These are phyloP conservation scores for Scaptomyza caliginosa DNA, from an alignment of 2,888 invertebrate genomes.

Conservation along the genomic window DNA sequence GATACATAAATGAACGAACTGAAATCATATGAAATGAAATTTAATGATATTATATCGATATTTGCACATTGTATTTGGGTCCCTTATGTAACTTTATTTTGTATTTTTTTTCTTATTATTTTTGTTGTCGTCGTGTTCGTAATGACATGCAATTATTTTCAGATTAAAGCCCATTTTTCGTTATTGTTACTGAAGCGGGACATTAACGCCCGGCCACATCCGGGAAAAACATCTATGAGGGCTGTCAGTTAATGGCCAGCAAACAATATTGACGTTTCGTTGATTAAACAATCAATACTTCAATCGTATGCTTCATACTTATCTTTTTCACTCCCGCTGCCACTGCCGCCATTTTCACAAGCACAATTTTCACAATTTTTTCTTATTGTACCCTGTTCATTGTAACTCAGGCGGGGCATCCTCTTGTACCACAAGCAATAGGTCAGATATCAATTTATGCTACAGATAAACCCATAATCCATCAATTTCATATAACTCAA, in stretches of 20 bases:
- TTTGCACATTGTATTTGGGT: constrained; percentile 34
- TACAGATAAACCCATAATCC: too few relatives aligned
- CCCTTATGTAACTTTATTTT: constrained; percentile 2
- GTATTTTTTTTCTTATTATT: background rate
- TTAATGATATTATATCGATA: constrained; percentile 63
- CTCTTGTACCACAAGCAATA: background rate
- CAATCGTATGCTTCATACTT: constrained; percentile 35
- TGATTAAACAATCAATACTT: constrained; percentile 74
- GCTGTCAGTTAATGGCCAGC: constrained; percentile 55
- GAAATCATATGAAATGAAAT: constrained; percentile 44
- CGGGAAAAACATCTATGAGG: constrained; percentile 54
- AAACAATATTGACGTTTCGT: constrained; percentile 50
- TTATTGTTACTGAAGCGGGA: constrained; percentile 56
- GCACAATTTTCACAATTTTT: constrained; percentile 2
- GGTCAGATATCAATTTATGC: too few relatives aligned
- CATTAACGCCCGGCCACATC: constrained; percentile 55
- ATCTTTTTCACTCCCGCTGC: background rate
- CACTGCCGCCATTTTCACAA: constrained; percentile 1
- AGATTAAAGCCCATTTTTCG: constrained; percentile 73
- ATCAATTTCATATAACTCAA: too few relatives aligned
- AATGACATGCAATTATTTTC: constrained; percentile 76
- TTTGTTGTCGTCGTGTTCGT: constrained; percentile 16
- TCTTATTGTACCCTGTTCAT: background rate
- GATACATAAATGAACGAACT: constrained; percentile 13
- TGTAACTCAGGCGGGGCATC: background rate